Conservation (phyloP, 2,888 invertebrate species). For the Clivina fossor region DNA sequence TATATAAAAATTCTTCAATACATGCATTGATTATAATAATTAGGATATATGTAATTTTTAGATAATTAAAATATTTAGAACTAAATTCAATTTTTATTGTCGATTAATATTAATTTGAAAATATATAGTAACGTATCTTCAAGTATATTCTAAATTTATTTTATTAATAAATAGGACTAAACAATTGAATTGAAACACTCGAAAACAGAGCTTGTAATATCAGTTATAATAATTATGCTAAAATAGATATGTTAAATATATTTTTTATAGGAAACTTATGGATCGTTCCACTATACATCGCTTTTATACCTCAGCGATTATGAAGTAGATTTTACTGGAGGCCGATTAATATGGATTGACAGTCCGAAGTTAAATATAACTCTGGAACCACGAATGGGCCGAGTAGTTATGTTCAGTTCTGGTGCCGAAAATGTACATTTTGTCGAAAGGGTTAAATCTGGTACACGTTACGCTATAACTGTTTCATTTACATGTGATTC, state of each 20-base stretch:
- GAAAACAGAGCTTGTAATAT: no score
- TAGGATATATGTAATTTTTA: no score
- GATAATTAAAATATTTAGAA: no score
- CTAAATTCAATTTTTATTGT: no score
- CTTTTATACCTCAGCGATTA: conserved; percentile 78
- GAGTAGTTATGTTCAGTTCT: conserved; percentile 84
- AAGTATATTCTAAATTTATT: no score
- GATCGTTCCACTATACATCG: conserved; percentile 85
- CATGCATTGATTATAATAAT: no score
- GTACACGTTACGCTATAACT: conserved; percentile 78
- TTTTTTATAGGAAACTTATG: conserved; percentile 73
- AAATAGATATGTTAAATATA: conserved; percentile 64
- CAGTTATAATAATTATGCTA: no score
- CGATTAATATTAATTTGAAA: no score
- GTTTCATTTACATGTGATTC: conserved; percentile 85
- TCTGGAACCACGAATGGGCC: conserved; percentile 75
- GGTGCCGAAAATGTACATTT: conserved; percentile 83
- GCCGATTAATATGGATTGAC: conserved; percentile 79
- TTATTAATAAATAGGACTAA: no score
- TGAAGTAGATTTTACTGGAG: conserved; percentile 76
- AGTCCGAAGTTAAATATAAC: conserved; percentile 65
- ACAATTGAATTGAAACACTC: no score
- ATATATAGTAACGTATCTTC: no score
- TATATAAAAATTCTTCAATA: no score
- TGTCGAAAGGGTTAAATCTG: conserved; percentile 77